Base-by-base conservation (phyloP, 1,140 invertebrate genomes). In the Galleria mellonella region DNA sequence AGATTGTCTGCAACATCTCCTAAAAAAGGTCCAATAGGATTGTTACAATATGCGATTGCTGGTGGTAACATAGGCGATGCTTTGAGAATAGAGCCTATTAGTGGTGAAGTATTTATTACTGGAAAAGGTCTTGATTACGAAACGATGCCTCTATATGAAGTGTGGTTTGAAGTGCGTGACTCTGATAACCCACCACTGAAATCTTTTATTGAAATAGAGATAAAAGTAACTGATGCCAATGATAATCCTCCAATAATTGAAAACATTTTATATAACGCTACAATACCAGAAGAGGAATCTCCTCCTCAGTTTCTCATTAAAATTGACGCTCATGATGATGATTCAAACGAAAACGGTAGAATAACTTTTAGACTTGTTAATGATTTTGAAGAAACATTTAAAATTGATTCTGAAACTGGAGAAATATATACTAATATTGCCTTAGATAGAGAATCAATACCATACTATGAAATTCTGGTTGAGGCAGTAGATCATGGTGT, bases 81-180 rank as follows among this genome's bases (percentile, higher is more conserved):
- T 3, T 90, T 98, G 30, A 89, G 88, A 64, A 92, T 98, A 37
- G 93, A 97, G 74, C 63, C 89, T 8, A 90, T 90, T 23, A 93
- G 90, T 27, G 96, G 97, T 10, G 91, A 94, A 76, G 89, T 98
- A 5, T 89, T 88, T 53, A 90, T 97, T 0, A 91, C 92, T 1
- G 90, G 90, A 5, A 90, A 89, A 62, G 93, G 92, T 0, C 88
- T 99, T 39, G 97, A 99, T 83, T 97, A 94, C 66, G 97, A 98
- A 88, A 92, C 92, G 0, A 89, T 92, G 47, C 90, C 92, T 10
- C 81, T 91, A 10, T 97, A 97, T 75, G 93, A 96, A 83, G 91
- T 98, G 14, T 98, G 96, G 97, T 90, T 98, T 37, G 94, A 97
- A 88, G 96, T 97, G 0, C 87, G 90, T 40, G 96, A 98, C 81